phyloP scores from a whole-genome alignment of 2,888 invertebrate genomes.

The Frankliniella fusca region DNA sequence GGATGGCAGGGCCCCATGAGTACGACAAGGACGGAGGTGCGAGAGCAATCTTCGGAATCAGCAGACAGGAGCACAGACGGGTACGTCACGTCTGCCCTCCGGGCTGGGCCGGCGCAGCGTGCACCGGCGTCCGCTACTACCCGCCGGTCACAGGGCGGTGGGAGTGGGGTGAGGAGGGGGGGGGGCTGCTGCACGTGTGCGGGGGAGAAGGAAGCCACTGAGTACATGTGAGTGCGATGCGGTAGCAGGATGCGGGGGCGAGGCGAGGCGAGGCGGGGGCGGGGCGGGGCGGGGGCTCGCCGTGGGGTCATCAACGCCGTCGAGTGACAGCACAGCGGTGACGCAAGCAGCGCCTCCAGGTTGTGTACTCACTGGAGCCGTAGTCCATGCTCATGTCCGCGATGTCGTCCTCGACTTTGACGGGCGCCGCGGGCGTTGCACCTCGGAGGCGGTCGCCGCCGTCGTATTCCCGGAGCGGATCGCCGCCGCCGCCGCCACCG shows the following conservation, averaged over 20 bases:
- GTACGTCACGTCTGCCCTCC: background rate
- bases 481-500: background rate
- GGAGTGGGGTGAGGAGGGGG: background rate
- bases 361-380: background rate
- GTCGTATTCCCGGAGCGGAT: background rate
- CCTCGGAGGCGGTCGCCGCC: background rate
- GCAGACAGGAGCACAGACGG: too few species aligned
- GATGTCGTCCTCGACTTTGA: background rate
- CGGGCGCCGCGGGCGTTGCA: background rate
- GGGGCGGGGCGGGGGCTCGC: background rate
- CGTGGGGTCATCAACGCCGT: background rate
- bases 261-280: background rate
- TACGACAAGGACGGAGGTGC: too few species aligned
- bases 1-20: too few species aligned
- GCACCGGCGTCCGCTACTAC: background rate
- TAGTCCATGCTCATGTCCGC: background rate
- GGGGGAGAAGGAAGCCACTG: too few species aligned
- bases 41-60: too few species aligned
- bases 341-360: background rate
- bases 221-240: background rate
- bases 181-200: background rate
- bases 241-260: background rate
- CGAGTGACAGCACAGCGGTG: background rate
- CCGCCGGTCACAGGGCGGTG: background rate
- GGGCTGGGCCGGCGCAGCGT: background rate